phyloP scores from a whole-genome alignment of 2,797 vertebrate species.

The Acanthiza pusilla region DNA sequence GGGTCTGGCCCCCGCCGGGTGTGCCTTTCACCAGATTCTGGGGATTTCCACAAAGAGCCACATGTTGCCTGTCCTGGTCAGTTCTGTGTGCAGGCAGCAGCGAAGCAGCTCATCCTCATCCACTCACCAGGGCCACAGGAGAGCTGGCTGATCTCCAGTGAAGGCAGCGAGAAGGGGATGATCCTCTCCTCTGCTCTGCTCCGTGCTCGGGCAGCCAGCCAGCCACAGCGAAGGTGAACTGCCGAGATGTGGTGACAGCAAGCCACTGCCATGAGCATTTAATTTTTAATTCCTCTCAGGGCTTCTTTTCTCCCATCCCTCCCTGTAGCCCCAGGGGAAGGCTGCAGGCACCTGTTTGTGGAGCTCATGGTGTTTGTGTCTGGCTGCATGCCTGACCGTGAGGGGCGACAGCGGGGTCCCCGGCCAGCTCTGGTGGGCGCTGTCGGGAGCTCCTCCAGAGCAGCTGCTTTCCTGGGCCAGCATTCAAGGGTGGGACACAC shows the following conservation, averaged over 20 bases:
- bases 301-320: background rate
- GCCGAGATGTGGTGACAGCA: background rate
- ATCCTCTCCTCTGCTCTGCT: background rate
- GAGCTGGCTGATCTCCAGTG: background rate
- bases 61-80: background rate
- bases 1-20: background rate
- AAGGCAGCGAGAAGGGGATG: background rate
- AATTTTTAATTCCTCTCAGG: constrained; percentile 8
- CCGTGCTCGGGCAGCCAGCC: background rate
- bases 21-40: background rate
- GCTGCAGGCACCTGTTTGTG: background rate
- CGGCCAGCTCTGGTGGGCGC: fast-evolving
- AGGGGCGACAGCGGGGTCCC: background rate
- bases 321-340: background rate
- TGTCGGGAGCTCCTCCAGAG: background rate
- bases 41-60: background rate
- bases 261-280: background rate
- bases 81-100: background rate
- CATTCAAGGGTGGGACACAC: background rate
- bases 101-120: background rate
- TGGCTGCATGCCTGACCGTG: background rate
- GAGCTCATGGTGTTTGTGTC: background rate
- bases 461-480: background rate
- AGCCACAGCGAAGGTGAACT: background rate
- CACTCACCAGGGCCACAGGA: background rate